These are phyloP conservation scores for Agonopterix arenella DNA, from an alignment of 2,888 invertebrate species.

Conservation along the genomic window DNA sequence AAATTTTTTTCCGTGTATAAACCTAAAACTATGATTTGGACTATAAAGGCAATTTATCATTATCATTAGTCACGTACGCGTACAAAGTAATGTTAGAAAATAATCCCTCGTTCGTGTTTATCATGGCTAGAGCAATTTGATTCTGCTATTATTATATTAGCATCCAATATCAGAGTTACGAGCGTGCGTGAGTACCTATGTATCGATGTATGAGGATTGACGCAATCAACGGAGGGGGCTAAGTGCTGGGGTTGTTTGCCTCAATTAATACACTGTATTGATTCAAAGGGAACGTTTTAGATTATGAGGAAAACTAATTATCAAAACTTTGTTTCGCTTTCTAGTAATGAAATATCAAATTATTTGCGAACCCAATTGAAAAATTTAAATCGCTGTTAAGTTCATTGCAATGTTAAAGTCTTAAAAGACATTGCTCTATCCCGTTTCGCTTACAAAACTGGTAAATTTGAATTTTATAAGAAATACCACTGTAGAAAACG, in stretches of 20 bases:
- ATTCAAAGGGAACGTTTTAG: constrained; percentile 14
- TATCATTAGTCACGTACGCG: neutral
- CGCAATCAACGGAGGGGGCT: constrained; percentile 35
- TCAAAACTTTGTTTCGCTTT: no score
- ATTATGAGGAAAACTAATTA: neutral
- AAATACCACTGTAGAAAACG: no score
- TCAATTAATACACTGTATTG: constrained; percentile 33
- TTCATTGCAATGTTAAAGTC: no score
- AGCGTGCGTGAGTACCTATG: constrained; percentile 14
- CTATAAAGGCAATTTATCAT: no score
- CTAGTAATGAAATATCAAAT: no score
- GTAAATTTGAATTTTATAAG: no score
- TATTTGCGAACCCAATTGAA: no score
- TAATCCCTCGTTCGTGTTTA: constrained; percentile 27
- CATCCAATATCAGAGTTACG: constrained; percentile 22
- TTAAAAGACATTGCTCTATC: no score
- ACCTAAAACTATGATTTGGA: no score
- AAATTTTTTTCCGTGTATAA: no score
- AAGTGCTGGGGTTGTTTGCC: constrained; percentile 33
- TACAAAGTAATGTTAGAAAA: constrained; percentile 19
- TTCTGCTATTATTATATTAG: constrained; percentile 26
- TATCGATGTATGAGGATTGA: constrained; percentile 22
- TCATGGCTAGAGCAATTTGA: constrained; percentile 21
- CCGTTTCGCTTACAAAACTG: no score
- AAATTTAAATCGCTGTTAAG: no score